Base-by-base conservation (phyloP, 2,888 invertebrate species). In the Coenonympha glycerion region DNA sequence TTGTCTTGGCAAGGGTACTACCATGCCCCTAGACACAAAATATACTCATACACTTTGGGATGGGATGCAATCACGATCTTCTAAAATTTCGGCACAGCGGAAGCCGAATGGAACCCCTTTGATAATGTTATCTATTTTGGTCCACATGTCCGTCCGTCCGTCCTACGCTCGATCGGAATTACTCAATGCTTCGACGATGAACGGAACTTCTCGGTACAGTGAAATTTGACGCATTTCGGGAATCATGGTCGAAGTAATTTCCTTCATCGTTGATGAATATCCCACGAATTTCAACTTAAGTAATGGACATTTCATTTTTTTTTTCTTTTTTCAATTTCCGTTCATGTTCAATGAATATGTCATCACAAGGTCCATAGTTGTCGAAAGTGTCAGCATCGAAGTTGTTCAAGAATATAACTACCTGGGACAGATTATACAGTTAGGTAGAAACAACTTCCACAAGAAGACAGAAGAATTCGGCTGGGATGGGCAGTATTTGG, bases 71-170 rank as follows among this genome's bases (percentile, higher is more conserved):
- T 15, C 22, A 15, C 22, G 39, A 24, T 39, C 22, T 39, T 22
- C 39, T 15, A 15, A 48, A 45, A 47, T 44, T 39, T 39, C 46
- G 41, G 34, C 34, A 49, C 28, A 47, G 22, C 52, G 47, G 55
- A 55, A 49, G 37, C 47, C 16, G 8, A 13, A 31, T n/a, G n/a
- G 13, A 11, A 30, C 19, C 41, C 37, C 47, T 49, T 52, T 52
- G 58, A 58, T 55, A 58, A 46, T 34, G 30, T 16, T 53, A 57
- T 58, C 58, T 55, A 26, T 46, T 49, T 44, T 21, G 49, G 52
- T 31, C 31, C 24, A 21, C 24, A 39, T 52, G 45, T 57, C 55
- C 58, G 46, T 46, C 48, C 49, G 49, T 49, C 44, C n/a, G n/a
- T n/a, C n/a, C n/a, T n/a, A n/a, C 36, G 30, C 19, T 16, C 19